Evolutionary conservation across 2,797 vertebrate species (phyloP).

Genomic region (Falco concolor): DNA sequence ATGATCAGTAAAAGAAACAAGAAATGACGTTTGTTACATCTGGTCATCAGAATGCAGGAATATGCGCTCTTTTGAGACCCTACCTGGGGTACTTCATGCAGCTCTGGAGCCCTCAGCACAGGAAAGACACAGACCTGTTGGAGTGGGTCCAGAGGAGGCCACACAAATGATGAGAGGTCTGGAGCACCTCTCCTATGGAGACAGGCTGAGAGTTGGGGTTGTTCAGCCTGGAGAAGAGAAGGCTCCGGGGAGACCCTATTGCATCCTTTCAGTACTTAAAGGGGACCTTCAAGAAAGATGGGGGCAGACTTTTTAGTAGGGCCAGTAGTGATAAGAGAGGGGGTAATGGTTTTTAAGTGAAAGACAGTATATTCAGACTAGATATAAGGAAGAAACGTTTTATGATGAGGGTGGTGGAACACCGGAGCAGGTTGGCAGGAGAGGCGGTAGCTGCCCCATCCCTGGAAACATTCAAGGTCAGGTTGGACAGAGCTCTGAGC

Average conservation of each 20-base stretch:
- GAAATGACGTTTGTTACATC: not conserved
- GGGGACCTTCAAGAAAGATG: too few species aligned
- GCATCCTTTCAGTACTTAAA: too few species aligned
- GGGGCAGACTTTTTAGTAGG: too few species aligned
- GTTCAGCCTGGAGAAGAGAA: too few species aligned
- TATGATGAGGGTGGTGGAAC: not conserved
- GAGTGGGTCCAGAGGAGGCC: too few species aligned
- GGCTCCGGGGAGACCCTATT: too few species aligned
- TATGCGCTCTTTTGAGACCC: not conserved
- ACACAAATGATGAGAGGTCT: too few species aligned
- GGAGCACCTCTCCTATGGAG: too few species aligned
- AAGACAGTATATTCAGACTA: not conserved
- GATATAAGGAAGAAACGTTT: not conserved
- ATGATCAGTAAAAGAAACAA: not conserved
- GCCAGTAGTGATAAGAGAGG: accelerated
- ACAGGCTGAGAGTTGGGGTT: too few species aligned
- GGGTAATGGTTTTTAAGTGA: not conserved
- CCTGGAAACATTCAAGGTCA: not conserved
- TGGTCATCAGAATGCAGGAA: not conserved
- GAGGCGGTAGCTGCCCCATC: not conserved
- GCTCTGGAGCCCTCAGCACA: not conserved
- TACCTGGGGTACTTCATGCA: too few species aligned
- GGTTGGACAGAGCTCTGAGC: not conserved
- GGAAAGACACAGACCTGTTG: too few species aligned
- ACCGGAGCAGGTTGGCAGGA: not conserved